These are phyloP conservation scores for Percopsis omiscomaycus DNA, from an alignment of 2,797 vertebrate genomes.

Conservation along the genomic window DNA sequence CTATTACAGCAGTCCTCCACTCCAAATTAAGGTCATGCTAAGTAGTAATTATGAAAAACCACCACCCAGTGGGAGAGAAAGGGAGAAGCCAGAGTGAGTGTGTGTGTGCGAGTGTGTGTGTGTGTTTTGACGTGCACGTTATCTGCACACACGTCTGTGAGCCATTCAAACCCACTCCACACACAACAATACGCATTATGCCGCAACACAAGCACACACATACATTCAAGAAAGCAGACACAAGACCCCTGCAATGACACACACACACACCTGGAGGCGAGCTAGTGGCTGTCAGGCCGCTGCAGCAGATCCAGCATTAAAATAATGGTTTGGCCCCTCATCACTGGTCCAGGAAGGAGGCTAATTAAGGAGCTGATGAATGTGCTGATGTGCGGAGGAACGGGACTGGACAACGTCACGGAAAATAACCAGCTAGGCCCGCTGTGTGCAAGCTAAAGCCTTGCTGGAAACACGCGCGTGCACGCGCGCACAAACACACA, in stretches of 20 bases:
- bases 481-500: constrained; percentile 13
- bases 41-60: constrained; percentile 75
- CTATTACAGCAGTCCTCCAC: constrained; percentile 47
- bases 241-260: not conserved
- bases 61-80: constrained; percentile 70
- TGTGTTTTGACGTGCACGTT: too few relatives aligned
- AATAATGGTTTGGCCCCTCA: constrained; percentile 73
- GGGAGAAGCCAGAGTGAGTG: constrained; percentile 62
- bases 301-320: constrained; percentile 72
- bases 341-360: constrained; percentile 68
- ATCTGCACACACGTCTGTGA: not conserved
- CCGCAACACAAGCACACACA: not conserved
- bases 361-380: constrained; percentile 80
- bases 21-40: constrained; percentile 68
- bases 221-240: not conserved
- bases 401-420: constrained; percentile 64
- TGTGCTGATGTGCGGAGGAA: constrained; percentile 73
- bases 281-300: constrained; percentile 51
- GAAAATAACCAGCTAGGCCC: constrained; percentile 55
- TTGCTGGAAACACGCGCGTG: constrained; percentile 9
- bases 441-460: constrained; percentile 5
- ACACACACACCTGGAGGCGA: constrained; percentile 70
- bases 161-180: constrained; percentile 2
- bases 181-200: not conserved
- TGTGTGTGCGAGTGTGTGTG: constrained; percentile 7